phyloP scores from a whole-genome alignment of 2,888 invertebrate genomes.

The Agonopterix arenella region DNA sequence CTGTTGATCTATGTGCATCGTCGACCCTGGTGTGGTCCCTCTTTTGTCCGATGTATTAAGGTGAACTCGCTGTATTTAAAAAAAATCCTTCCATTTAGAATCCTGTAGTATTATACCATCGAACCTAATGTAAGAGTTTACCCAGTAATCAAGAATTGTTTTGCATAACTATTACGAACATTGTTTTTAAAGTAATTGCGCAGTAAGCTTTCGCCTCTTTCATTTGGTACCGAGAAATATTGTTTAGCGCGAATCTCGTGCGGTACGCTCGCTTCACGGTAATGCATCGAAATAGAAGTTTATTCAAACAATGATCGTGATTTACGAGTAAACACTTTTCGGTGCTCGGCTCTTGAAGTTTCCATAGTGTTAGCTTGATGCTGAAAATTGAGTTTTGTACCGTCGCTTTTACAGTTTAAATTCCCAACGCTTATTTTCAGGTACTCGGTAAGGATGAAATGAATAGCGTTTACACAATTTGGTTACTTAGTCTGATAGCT shows the following conservation, averaged over 20 bases:
- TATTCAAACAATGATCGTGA: conserved; percentile 71
- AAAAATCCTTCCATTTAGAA: too few species aligned
- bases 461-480: conserved; percentile 27
- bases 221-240: conserved; percentile 46
- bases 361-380: conserved; percentile 15
- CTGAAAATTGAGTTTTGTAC: conserved; percentile 29
- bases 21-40: too few species aligned
- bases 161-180: not conserved
- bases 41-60: too few species aligned
- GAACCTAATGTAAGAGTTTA: too few species aligned
- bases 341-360: conserved; percentile 42
- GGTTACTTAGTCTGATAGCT: conserved; percentile 5
- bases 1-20: too few species aligned
- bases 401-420: conserved; percentile 22
- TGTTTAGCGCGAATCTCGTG: conserved; percentile 48
- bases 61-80: too few species aligned
- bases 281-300: conserved; percentile 70
- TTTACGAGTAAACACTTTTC: conserved; percentile 68
- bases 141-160: not conserved
- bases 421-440: conserved; percentile 10
- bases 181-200: conserved; percentile 25
- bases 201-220: conserved; percentile 46
- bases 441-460: conserved; percentile 14
- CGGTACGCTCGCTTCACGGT: conserved; percentile 46
- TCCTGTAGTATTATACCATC: too few species aligned